phyloP scores from a whole-genome alignment of 2,113 vertebrate genomes.

The Phasianus colchicus region DNA sequence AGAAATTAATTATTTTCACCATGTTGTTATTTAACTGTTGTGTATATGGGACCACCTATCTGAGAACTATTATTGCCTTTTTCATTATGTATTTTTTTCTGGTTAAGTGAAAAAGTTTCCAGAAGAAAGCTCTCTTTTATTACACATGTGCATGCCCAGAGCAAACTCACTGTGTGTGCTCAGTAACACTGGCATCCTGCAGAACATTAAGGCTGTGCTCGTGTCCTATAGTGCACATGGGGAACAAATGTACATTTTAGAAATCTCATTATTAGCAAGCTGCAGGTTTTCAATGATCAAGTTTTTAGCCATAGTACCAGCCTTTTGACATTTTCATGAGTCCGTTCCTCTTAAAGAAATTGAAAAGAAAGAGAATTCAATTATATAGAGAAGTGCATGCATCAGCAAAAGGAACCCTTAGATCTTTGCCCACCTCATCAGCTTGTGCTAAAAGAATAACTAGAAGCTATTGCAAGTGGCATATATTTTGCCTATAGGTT shows the following conservation, averaged over 20 bases:
- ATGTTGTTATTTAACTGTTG: neutral
- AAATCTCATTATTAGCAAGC: neutral
- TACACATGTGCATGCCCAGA: neutral
- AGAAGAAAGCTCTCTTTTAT: neutral
- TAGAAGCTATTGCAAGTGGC: neutral
- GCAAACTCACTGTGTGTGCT: neutral
- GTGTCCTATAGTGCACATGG: neutral
- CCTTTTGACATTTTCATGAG: neutral
- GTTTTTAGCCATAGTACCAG: neutral
- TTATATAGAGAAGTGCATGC: neutral
- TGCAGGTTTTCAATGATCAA: neutral
- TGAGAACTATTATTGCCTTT: neutral
- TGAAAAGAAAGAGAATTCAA: neutral
- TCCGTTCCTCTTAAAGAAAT: constrained; percentile 2
- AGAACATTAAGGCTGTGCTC: neutral
- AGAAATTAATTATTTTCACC: neutral
- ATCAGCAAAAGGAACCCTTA: constrained; percentile 14
- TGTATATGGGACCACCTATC: neutral
- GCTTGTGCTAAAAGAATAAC: neutral
- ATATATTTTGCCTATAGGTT: constrained; percentile 19
- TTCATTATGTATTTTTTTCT: neutral
- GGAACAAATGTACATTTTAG: neutral
- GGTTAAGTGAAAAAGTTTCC: neutral
- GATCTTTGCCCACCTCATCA: constrained; percentile 32
- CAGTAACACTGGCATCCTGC: neutral